These are phyloP conservation scores for Seladonia tumulorum DNA, from an alignment of 2,888 invertebrate species.

Conservation along the genomic window DNA sequence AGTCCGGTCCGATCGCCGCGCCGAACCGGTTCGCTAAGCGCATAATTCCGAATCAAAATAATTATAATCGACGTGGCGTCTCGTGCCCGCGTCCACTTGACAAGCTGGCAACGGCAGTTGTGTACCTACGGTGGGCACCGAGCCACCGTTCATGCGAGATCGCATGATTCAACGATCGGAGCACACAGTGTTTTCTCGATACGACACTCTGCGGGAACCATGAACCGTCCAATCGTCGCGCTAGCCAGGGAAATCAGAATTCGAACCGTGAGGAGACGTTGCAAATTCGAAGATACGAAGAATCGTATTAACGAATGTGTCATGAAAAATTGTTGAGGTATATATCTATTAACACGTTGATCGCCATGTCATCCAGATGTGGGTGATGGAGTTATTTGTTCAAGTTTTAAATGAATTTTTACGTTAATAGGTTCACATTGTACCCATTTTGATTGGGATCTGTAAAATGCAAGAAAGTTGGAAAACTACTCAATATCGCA, in stretches of 20 bases:
- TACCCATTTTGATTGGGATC: no score
- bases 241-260: not conserved
- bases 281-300: no score
- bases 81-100: not conserved
- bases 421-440: no score
- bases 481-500: no score
- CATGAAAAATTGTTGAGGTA: no score
- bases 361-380: no score
- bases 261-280: not conserved
- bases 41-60: constrained; percentile 66
- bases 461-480: no score
- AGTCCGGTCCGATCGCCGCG: constrained; percentile 18
- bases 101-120: not conserved
- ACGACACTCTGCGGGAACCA: not conserved
- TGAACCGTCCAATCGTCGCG: no score
- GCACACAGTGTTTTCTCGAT: not conserved
- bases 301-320: no score
- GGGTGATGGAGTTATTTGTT: no score
- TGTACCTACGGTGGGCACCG: not conserved
- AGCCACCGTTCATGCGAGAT: not conserved
- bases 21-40: constrained; percentile 42
- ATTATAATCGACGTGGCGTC: constrained; percentile 58
- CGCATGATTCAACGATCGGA: not conserved
- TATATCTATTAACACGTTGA: no score
- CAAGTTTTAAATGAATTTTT: no score